These are phyloP conservation scores for Orientallactaga sibirica DNA, from an alignment of 2,797 vertebrate genomes.

Conservation along the genomic window DNA sequence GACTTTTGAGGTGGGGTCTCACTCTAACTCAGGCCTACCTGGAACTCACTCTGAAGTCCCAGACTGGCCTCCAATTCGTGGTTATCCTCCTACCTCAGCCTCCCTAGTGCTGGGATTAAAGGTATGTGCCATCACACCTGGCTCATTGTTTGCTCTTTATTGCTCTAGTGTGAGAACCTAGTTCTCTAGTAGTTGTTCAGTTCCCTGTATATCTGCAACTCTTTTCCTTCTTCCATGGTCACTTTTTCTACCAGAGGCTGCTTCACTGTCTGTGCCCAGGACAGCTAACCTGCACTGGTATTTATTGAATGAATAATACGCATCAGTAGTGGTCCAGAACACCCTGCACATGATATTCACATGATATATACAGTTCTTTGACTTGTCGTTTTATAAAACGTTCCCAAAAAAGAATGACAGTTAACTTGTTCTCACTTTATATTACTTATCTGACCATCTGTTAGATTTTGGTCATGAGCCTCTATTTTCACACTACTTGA, in stretches of 20 bases:
- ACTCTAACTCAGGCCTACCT: too few species aligned
- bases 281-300: background rate
- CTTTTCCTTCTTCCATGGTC: slow-evolving; percentile 21
- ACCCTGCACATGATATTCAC: background rate
- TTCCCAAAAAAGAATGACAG: background rate
- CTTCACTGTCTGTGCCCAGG: background rate
- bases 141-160: background rate
- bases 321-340: background rate
- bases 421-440: slow-evolving; percentile 44
- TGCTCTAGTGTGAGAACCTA: background rate
- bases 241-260: background rate
- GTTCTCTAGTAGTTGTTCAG: too few species aligned
- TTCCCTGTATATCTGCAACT: slow-evolving; percentile 29
- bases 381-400: slow-evolving; percentile 23
- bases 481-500: background rate
- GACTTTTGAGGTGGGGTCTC: too few species aligned
- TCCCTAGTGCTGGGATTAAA: too few species aligned
- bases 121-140: too few species aligned
- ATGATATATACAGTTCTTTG: background rate
- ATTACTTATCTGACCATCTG: background rate
- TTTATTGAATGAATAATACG: background rate
- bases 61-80: too few species aligned
- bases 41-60: too few species aligned
- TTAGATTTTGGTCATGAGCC: slow-evolving; percentile 10
- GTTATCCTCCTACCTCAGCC: too few species aligned